These are phyloP conservation scores for Trachurus trachurus DNA, from an alignment of 2,797 vertebrate genomes.

Conservation along the genomic window DNA sequence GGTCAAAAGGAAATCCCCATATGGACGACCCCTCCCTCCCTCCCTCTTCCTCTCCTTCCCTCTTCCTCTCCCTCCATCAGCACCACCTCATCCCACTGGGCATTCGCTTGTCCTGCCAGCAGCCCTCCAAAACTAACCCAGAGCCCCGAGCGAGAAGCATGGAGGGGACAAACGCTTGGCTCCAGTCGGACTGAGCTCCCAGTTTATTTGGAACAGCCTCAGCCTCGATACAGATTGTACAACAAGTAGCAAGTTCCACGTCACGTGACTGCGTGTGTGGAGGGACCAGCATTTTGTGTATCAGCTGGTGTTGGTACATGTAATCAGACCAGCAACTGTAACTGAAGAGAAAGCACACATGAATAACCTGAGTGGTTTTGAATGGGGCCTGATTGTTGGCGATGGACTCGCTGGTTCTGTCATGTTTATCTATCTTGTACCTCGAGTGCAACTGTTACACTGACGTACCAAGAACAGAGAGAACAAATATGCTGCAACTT, in stretches of 20 bases:
- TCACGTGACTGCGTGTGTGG: not conserved
- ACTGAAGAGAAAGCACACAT: not conserved
- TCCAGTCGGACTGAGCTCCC: not conserved
- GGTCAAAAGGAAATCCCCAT: conserved; percentile 82
- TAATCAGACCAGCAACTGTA: not conserved
- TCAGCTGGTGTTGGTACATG: not conserved
- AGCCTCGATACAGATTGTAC: conserved; percentile 19
- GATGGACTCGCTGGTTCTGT: not conserved
- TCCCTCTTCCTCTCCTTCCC: not conserved
- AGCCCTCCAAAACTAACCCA: conserved; percentile 51
- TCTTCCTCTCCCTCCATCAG: not conserved
- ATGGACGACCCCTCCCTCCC: conserved; percentile 64
- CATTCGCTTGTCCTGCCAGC: conserved; percentile 38
- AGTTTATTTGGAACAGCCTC: conserved; percentile 5
- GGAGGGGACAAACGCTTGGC: conserved; percentile 9
- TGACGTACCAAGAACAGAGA: not conserved
- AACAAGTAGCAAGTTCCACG: not conserved
- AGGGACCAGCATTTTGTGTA: not conserved
- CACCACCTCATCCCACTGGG: conserved; percentile 34
- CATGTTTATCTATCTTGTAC: not conserved
- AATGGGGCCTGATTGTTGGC: not conserved
- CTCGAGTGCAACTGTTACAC: not conserved
- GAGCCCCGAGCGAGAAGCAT: conserved; percentile 37
- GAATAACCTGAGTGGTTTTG: not conserved
- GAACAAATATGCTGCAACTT: conserved; percentile 1